phyloP scores from a whole-genome alignment of 2,888 invertebrate genomes.

The Temnothorax ravouxi region DNA sequence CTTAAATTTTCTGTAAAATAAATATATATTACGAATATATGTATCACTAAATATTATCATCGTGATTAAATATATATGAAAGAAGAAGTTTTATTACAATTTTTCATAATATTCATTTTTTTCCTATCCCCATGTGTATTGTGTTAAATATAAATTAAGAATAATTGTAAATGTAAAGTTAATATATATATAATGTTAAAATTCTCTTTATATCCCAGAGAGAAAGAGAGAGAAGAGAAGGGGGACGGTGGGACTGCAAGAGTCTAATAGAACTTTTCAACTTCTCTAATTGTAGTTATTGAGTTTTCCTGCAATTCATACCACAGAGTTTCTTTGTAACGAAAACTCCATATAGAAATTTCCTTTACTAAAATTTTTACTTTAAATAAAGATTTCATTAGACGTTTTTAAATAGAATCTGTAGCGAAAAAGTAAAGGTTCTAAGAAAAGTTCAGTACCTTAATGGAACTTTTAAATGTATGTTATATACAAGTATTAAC shows the following conservation, averaged over 20 bases:
- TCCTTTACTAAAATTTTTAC: slow-evolving; percentile 6
- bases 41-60: background rate
- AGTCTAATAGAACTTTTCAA: slow-evolving; percentile 32
- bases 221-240: background rate
- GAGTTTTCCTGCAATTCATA: background rate
- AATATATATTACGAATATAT: background rate
- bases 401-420: background rate
- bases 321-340: slow-evolving; percentile 6
- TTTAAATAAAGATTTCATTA: slow-evolving; percentile 16
- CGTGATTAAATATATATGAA: background rate
- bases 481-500: background rate
- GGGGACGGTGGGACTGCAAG: background rate
- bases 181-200: slow-evolving; percentile 8
- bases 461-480: background rate
- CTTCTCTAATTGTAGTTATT: slow-evolving; percentile 18
- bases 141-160: slow-evolving; percentile 12
- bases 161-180: background rate
- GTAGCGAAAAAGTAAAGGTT: background rate
- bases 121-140: background rate
- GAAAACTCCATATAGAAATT: slow-evolving; percentile 16
- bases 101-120: background rate
- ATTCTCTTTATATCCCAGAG: background rate
- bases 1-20: background rate
- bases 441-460: background rate
- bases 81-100: background rate